Percentiles rank a stretch among this genome's conserved stretches.
phyloP scores from a whole-genome alignment of 1,140 invertebrate genomes.

The Bathynomus jamesi region DNA sequence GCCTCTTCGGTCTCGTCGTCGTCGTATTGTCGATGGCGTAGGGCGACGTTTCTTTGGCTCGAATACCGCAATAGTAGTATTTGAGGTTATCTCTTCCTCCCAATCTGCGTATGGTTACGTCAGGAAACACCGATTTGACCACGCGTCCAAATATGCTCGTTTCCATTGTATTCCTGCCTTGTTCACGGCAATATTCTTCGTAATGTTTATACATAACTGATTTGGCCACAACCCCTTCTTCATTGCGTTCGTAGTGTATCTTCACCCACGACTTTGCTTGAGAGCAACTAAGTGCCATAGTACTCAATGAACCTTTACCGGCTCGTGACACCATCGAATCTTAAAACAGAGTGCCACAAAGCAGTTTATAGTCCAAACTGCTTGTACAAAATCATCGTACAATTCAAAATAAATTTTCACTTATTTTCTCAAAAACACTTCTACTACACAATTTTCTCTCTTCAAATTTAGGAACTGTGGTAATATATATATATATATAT shows the following conservation, averaged over 20 bases:
- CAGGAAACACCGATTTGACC: slow-evolving; percentile 34
- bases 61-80: slow-evolving; percentile 36
- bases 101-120: slow-evolving; percentile 31
- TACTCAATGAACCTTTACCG: slow-evolving; percentile 19
- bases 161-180: slow-evolving; percentile 32
- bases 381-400: not conserved
- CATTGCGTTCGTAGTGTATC: slow-evolving; percentile 30
- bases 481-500: not conserved
- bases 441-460: no score
- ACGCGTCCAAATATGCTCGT: slow-evolving; percentile 36
- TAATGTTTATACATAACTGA: slow-evolving; percentile 37
- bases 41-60: slow-evolving; percentile 28
- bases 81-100: slow-evolving; percentile 34
- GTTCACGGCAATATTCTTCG: slow-evolving; percentile 32
- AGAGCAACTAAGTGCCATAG: slow-evolving; percentile 31
- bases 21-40: slow-evolving; percentile 32
- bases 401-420: not conserved
- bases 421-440: not conserved
- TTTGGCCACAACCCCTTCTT: slow-evolving; percentile 35
- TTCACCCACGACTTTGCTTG: slow-evolving; percentile 34
- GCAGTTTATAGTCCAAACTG: not conserved
- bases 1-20: slow-evolving; percentile 34
- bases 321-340: slow-evolving; percentile 31
- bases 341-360: not conserved
- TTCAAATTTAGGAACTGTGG: no score